phyloP scores from a whole-genome alignment of 2,888 invertebrate genomes.

The Drosophila peninsularis region DNA sequence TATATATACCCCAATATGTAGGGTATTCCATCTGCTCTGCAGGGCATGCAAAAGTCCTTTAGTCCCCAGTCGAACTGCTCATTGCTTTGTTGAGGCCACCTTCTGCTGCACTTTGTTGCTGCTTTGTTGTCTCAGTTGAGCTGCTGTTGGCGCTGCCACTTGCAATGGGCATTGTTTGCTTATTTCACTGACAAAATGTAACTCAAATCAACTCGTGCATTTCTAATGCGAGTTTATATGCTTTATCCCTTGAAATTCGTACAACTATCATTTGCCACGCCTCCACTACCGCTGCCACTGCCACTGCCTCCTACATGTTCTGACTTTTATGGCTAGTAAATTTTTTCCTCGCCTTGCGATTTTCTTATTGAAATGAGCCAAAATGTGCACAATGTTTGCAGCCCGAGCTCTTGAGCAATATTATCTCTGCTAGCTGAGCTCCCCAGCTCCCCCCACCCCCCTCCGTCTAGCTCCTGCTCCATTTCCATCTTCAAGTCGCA shows the following conservation, averaged over 20 bases:
- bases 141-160: constrained; percentile 17
- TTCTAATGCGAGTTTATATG: constrained; percentile 83
- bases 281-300: neutral
- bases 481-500: constrained; percentile 30
- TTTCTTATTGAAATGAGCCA: constrained; percentile 77
- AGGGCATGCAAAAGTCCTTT: neutral
- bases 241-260: constrained; percentile 64
- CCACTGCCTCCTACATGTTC: constrained; percentile 50
- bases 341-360: constrained; percentile 60
- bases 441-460: constrained; percentile 16
- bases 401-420: constrained; percentile 41
- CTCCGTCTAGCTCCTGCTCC: constrained; percentile 30
- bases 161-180: constrained; percentile 73
- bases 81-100: constrained; percentile 32
- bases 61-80: neutral
- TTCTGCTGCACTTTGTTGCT: constrained; percentile 52
- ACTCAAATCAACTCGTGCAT: constrained; percentile 83
- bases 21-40: constrained; percentile 3
- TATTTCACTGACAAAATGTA: constrained; percentile 74
- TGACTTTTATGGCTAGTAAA: constrained; percentile 48
- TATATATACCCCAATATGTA: no score
- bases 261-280: constrained; percentile 24
- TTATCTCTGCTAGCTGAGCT: constrained; percentile 42
- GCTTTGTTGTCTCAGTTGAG: constrained; percentile 33
- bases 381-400: constrained; percentile 64